Base-by-base conservation (phyloP, 2,888 invertebrate genomes). In the Agonopterix alstromeriana region DNA sequence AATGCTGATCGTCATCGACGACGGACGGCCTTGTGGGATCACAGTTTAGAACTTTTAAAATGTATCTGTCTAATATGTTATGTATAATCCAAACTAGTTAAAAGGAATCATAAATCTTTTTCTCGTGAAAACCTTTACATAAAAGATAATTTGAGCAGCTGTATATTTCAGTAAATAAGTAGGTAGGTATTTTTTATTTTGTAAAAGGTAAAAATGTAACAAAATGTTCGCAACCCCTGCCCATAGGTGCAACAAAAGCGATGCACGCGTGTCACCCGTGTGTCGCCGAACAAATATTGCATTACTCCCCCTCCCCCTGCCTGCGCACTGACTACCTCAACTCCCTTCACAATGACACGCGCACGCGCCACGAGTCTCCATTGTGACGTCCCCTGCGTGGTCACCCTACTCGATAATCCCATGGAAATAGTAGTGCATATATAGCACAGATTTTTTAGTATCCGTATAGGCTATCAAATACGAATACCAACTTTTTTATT, bases 271-370 rank as follows among this genome's bases (percentile, higher is more conserved):
- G 84, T 84, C 84, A 71, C 81, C 77, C 83, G 85, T 84, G 84
- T 81, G 83, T 83, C 83, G 58, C 76, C 70, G 84, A 78, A 80
- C 86, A 86, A 87, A 86, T 85, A 86, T 84, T 82, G 80, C 86
- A 80, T 81, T 83, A 77, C 78, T 65, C 55, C 52, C 57, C 52
- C 55, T 58, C 57, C 57, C 51, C 12, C 51, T 43, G 56, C 57
- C 51, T 55, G 2, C 52, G 40, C 47, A 52, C 50, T 27, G 10
- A n/a, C 9, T 11, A 43, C 51, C 36, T 42, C 11, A 42, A 1
- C n/a, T 36, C 12, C 72, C 63, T 63, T 52, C 71, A 27, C 63
- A 75, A 81, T 80, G 81, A 80, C 59, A 63, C 54, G 64, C 71
- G 53, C 55, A 45, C 52, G 45, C 48, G 53, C 50, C 62, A 56